A percentile compares a stretch with the other conserved stretches of the same genome.
These are phyloP conservation scores for Charina bottae DNA, from an alignment of 2,113 vertebrate species.

Conservation along the genomic window DNA sequence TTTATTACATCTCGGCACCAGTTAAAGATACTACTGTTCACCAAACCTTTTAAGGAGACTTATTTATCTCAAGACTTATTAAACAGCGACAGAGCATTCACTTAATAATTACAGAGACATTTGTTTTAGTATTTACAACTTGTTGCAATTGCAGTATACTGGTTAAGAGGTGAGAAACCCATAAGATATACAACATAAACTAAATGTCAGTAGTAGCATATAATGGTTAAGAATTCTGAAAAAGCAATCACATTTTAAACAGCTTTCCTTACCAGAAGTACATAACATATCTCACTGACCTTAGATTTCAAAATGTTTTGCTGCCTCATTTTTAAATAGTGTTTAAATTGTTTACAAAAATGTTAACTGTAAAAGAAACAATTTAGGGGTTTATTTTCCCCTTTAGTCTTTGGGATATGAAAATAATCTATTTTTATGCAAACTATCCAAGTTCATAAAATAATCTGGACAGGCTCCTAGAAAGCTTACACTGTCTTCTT, in stretches of 20 bases:
- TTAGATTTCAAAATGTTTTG: neutral
- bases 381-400: neutral
- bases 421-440: neutral
- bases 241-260: neutral
- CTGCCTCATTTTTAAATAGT: neutral
- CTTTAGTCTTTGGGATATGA: neutral
- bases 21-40: neutral
- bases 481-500: neutral
- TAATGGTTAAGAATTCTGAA: neutral
- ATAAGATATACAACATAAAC: neutral
- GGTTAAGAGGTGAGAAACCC: neutral
- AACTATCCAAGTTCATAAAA: conserved; percentile 20
- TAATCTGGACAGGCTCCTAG: neutral
- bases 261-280: neutral
- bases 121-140: neutral
- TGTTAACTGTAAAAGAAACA: neutral
- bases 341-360: neutral
- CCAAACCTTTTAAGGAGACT: neutral
- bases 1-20: neutral
- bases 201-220: neutral
- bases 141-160: neutral
- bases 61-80: neutral
- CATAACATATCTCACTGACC: neutral
- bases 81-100: neutral
- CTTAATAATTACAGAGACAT: neutral